A percentile compares a stretch with the other conserved stretches of the same genome.
These are phyloP conservation scores for Grammomys surdaster DNA, from an alignment of 2,113 vertebrate genomes.

Conservation along the genomic window DNA sequence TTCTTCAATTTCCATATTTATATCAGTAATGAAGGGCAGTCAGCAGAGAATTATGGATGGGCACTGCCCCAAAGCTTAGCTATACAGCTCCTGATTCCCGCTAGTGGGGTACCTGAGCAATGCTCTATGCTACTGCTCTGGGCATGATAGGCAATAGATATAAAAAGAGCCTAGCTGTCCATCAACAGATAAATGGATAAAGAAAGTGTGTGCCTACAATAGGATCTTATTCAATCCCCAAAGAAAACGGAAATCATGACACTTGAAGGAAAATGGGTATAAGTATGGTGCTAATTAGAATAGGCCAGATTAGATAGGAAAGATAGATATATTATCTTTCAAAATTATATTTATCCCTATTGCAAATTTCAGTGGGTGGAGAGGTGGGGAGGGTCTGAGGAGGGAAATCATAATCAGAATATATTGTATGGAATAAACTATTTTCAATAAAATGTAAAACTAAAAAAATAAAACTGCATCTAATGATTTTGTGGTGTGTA, in stretches of 20 bases:
- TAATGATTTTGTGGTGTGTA: background rate
- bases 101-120: accelerated
- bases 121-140: too few relatives aligned
- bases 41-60: background rate
- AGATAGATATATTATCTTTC: too few relatives aligned
- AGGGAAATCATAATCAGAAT: background rate
- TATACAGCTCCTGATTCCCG: background rate
- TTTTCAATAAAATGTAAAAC: background rate
- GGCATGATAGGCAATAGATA: background rate
- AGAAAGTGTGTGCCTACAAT: background rate
- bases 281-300: background rate
- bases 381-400: too few relatives aligned
- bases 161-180: background rate
- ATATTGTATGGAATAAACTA: background rate
- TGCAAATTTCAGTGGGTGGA: background rate
- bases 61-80: background rate
- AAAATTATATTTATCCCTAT: background rate
- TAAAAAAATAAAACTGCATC: background rate
- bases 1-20: background rate
- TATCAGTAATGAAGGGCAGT: background rate
- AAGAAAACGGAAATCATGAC: background rate
- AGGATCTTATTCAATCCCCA: background rate
- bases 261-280: too few relatives aligned
- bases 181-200: background rate
- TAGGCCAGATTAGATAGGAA: background rate